These are phyloP conservation scores for Elephantulus edwardii DNA, from an alignment of 2,113 vertebrate species.

Conservation along the genomic window DNA sequence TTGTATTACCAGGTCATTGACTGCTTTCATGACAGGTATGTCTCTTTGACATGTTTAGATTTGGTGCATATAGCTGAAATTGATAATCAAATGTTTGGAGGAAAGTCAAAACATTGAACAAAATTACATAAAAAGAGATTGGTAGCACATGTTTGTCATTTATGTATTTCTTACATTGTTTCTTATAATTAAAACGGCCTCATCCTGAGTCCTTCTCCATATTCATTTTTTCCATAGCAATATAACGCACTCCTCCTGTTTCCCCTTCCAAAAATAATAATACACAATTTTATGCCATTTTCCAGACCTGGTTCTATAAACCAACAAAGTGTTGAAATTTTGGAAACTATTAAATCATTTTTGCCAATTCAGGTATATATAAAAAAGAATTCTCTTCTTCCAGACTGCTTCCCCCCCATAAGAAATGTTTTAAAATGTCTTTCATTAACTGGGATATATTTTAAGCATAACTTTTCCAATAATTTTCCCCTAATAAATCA, in stretches of 20 bases:
- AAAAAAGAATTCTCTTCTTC: neutral
- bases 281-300: conserved; percentile 47
- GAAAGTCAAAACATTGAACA: conserved; percentile 78
- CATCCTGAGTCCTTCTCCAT: conserved; percentile 32
- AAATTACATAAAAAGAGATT: conserved; percentile 70
- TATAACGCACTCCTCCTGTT: neutral
- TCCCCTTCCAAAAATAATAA: conserved; percentile 43
- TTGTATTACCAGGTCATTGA: conserved; percentile 68
- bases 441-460: conserved; percentile 52
- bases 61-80: conserved; percentile 65
- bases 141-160: conserved; percentile 53
- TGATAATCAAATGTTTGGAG: conserved; percentile 69
- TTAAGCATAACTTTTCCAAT: conserved; percentile 42
- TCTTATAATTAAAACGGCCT: conserved; percentile 52
- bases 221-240: conserved; percentile 3
- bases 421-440: conserved; percentile 53
- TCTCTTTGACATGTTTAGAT: conserved; percentile 74
- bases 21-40: conserved; percentile 73
- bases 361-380: conserved; percentile 44
- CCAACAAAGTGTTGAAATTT: conserved; percentile 47
- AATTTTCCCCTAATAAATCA: conserved; percentile 61
- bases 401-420: conserved; percentile 4
- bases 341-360: conserved; percentile 55
- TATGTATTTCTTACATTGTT: conserved; percentile 6
- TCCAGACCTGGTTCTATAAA: neutral